A percentile compares a stretch with the other conserved stretches of the same genome.
Evolutionary conservation across 2,113 vertebrate genomes (phyloP).

Genomic region (Heloderma charlesbogerti): DNA sequence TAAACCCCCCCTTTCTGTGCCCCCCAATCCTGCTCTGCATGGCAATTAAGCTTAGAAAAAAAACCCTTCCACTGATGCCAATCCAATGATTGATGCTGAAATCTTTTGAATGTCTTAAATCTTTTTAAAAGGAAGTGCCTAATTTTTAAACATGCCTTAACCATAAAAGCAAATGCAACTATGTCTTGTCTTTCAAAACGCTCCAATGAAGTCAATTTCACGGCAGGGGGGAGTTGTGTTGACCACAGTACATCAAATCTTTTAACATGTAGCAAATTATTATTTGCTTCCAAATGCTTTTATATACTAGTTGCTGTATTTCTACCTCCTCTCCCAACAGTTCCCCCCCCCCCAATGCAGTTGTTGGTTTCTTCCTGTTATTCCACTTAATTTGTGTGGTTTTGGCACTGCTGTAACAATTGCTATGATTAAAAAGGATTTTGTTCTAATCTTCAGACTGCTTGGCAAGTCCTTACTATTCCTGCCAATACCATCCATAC

Average conservation of each 20-base stretch:
- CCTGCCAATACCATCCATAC: constrained; percentile 15
- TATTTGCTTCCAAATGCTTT: not conserved
- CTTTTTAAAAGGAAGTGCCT: too few relatives aligned
- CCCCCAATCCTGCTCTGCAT: too few relatives aligned
- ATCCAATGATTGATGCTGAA: too few relatives aligned
- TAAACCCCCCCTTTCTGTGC: too few relatives aligned
- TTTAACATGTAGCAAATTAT: not conserved
- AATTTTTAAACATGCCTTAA: too few relatives aligned
- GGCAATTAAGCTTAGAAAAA: too few relatives aligned
- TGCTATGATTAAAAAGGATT: constrained; percentile 58
- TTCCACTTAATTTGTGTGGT: constrained; percentile 42
- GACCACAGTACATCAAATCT: not conserved
- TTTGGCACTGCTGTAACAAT: constrained; percentile 46
- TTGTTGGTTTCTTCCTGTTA: constrained; percentile 13
- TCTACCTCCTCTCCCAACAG: not conserved
- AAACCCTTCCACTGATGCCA: too few relatives aligned
- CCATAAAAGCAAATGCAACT: not conserved
- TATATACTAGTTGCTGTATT: not conserved
- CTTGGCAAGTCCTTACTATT: constrained; percentile 44
- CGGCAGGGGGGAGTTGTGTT: not conserved
- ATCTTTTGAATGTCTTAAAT: too few relatives aligned
- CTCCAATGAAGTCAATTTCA: not conserved
- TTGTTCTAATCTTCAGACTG: constrained; percentile 56
- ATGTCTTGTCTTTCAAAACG: not conserved
- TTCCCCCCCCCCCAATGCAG: constrained; percentile 19